These are phyloP conservation scores for Montifringilla adamsi DNA, from an alignment of 2,113 vertebrate genomes.

Conservation along the genomic window DNA sequence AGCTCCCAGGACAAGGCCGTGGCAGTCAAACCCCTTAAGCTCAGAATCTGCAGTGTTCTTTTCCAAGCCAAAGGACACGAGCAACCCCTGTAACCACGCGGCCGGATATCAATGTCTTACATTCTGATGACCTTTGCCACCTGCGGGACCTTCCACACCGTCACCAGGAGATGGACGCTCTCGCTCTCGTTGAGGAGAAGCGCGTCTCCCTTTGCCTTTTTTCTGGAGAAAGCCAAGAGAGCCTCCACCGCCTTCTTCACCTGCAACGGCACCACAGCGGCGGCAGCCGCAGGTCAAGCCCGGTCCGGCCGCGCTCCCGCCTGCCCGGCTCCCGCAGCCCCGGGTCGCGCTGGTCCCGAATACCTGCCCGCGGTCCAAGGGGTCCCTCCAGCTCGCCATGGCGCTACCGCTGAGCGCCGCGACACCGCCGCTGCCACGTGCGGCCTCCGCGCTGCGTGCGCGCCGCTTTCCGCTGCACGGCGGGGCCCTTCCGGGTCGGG, in stretches of 20 bases:
- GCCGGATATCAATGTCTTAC: slow-evolving; percentile 55
- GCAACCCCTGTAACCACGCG: too few relatives aligned
- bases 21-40: accelerated
- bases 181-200: slow-evolving; percentile 78
- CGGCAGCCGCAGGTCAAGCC: not conserved
- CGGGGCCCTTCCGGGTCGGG: not conserved
- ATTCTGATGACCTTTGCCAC: slow-evolving; percentile 75
- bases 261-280: slow-evolving; percentile 58
- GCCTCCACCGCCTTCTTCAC: slow-evolving; percentile 84
- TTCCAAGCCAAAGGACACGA: not conserved
- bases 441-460: not conserved
- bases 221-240: slow-evolving; percentile 76
- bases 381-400: not conserved
- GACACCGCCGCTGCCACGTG: not conserved
- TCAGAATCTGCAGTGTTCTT: accelerated
- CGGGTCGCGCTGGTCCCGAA: not conserved
- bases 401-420: too few relatives aligned
- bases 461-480: accelerated
- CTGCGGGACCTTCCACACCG: slow-evolving; percentile 87
- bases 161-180: slow-evolving; percentile 79
- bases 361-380: not conserved
- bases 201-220: slow-evolving; percentile 44
- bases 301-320: too few relatives aligned
- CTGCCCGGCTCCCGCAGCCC: not conserved
- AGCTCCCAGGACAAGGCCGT: accelerated